Conservation (phyloP, 2,113 vertebrate species). For the Tragelaphus strepsiceros region DNA sequence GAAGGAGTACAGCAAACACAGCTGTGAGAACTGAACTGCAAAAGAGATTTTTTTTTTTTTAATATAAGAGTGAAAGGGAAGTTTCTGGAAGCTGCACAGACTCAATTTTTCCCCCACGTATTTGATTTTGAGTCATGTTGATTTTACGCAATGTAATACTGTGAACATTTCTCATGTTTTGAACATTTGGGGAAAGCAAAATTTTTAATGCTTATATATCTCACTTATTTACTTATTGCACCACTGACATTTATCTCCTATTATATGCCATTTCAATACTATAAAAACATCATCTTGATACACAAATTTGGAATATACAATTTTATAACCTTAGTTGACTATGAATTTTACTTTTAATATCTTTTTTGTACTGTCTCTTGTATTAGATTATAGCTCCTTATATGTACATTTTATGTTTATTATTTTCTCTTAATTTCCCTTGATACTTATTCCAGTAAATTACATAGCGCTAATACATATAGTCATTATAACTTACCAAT, state of each 20-base stretch:
- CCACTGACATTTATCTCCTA: background rate
- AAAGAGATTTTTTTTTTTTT: background rate
- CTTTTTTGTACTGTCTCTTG: background rate
- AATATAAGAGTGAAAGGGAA: background rate
- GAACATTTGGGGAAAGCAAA: background rate
- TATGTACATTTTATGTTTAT: background rate
- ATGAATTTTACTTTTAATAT: background rate
- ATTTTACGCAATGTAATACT: background rate
- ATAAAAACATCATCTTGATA: background rate
- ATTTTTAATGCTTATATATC: background rate
- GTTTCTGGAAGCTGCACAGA: background rate
- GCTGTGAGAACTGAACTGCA: background rate
- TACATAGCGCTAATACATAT: background rate
- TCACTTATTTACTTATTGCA: background rate
- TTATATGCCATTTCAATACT: background rate
- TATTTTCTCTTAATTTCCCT: constrained; percentile 4
- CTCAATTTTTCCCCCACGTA: background rate
- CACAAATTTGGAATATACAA: background rate
- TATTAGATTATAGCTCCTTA: background rate
- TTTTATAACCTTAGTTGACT: background rate
- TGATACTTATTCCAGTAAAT: background rate
- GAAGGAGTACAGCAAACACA: background rate
- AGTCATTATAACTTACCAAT: constrained; percentile 8
- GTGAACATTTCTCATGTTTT: background rate
- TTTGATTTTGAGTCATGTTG: background rate